Conservation (phyloP, 2,113 vertebrate species). For the Crocuta crocuta region DNA sequence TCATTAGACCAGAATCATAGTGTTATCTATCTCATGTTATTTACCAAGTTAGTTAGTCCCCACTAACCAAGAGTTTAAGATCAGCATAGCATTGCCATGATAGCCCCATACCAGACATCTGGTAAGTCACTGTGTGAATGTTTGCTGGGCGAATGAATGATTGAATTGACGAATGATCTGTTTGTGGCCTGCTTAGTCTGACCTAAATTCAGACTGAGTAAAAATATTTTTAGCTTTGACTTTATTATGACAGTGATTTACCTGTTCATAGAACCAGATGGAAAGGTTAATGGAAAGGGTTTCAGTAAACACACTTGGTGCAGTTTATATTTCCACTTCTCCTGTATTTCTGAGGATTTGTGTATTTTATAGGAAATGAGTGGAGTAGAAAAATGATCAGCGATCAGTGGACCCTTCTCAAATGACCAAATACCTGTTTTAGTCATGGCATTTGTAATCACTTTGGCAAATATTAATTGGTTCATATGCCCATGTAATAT, state of each 20-base stretch:
- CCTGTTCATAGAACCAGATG: background rate
- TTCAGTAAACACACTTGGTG: background rate
- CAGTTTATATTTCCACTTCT: rapidly evolving
- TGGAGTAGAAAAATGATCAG: background rate
- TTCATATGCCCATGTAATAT: background rate
- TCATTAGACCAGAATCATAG: background rate
- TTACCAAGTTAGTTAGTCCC: background rate
- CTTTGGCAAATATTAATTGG: background rate
- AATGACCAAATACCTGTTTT: background rate
- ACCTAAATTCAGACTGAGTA: background rate
- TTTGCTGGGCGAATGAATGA: background rate
- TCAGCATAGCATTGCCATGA: background rate
- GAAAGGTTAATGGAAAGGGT: background rate
- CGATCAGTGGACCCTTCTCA: background rate
- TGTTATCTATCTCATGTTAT: background rate
- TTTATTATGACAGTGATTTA: background rate
- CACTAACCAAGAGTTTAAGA: background rate
- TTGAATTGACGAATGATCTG: background rate
- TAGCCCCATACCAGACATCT: background rate
- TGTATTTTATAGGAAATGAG: background rate
- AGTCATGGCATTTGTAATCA: background rate
- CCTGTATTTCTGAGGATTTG: background rate
- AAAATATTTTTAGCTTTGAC: background rate
- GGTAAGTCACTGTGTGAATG: background rate
- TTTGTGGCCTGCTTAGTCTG: background rate